These are phyloP conservation scores for Stramonita haemastoma DNA, from an alignment of 2,888 invertebrate species.

Conservation along the genomic window DNA sequence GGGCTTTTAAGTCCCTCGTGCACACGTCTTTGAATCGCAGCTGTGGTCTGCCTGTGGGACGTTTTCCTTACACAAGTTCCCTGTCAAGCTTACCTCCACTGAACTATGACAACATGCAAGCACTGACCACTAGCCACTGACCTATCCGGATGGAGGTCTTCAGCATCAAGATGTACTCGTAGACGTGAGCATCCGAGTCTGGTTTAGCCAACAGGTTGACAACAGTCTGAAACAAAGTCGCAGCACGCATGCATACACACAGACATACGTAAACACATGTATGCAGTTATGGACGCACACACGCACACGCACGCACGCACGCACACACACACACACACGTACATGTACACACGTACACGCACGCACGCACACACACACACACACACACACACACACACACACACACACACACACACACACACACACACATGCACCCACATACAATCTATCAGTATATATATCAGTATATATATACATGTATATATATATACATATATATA, in stretches of 20 bases:
- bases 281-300: not conserved
- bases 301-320: not conserved
- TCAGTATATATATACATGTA: too few relatives aligned
- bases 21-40: too few relatives aligned
- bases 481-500: too few relatives aligned
- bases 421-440: not conserved
- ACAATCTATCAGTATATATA: not conserved
- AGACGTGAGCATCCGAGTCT: slow-evolving; percentile 9
- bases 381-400: not conserved
- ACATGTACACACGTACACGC: not conserved
- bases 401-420: not conserved
- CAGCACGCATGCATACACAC: not conserved
- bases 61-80: too few relatives aligned
- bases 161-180: slow-evolving; percentile 25
- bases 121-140: not conserved
- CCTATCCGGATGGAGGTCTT: not conserved
- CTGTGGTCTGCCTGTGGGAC: too few relatives aligned
- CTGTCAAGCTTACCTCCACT: too few relatives aligned
- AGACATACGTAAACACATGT: not conserved
- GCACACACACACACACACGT: not conserved
- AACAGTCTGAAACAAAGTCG: not conserved
- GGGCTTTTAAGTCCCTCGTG: too few relatives aligned
- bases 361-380: not conserved
- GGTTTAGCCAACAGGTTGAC: slow-evolving; percentile 28
- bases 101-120: too few relatives aligned